Evolutionary conservation across 2,888 invertebrate genomes (phyloP), one percentile per base, ranked within the genome.

Genomic region (Morpho deidamia): DNA sequence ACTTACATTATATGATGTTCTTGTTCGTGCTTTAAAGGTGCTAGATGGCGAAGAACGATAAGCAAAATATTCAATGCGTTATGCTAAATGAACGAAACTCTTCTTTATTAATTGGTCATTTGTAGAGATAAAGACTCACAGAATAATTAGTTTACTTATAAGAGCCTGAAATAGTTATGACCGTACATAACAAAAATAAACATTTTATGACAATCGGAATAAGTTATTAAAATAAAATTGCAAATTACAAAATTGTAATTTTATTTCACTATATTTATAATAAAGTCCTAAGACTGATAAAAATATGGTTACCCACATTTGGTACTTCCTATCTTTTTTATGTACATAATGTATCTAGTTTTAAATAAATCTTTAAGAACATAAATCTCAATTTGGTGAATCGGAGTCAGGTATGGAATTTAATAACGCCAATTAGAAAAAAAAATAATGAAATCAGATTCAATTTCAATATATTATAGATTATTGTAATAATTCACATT

Each of bases 391-490:
- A 57, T 41, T 53, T 41, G 53, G 56, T 65, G 63, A 64, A 66
- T 66, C 65, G 71, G 73, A 73, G 73, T 70, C 61, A 55, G 74
- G 69, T 71, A 64, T 56, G 69, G 67, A 78, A 75, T 74, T 66
- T 70, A 72, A 78, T 81, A 78, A 78, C 77, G 86, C 87, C 87
- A 87, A 88, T 87, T 81, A 73, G 80, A 77, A 83, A 88, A 86
- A n/a, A 86, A 85, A 83, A 86, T 59, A 85, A 84, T 76, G 86
- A 84, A 86, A 83, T 82, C 88, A 84, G 87, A 86, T 87, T 88
- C 86, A 88, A 86, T 88, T 86, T 88, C 87, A 88, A 88, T 88
- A 88, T 88, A 88, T 88, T 88, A 88, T 88, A 88, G 88, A 87
- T 88, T 88, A 88, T 88, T 85, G 87, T 88, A 88, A 84, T 84